Evolutionary conservation across 2,113 vertebrate genomes (phyloP), one percentile per base, ranked within the genome.

Genomic region (Muntiacus muntjak): DNA sequence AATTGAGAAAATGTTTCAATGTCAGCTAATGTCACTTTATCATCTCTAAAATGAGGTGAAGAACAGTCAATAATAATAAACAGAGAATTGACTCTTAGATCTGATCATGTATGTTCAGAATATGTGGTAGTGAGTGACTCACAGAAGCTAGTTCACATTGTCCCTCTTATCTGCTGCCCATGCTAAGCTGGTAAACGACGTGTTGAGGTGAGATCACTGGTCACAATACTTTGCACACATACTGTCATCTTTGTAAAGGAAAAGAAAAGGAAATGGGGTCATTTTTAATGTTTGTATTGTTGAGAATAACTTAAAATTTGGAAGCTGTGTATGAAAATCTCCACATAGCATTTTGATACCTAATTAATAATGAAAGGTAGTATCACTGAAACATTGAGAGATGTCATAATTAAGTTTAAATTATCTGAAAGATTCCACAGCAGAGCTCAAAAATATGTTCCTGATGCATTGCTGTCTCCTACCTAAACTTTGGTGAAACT

Each of bases 401-500:
- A 86, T 45, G 21, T 52, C 40, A 74, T 78, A 92, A 92, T 98
- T 74, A 97, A 82, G 6, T 93, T 96, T 76, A 45, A 96, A 95
- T 95, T 94, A 91, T 94, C 60, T 88, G 19, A n/a, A 96, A 83
- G 30, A 1, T 83, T 95, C 21, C 50, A 92, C 1, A 82, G 67
- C 23, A 90, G 71, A 52, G 67, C 28, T 74, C 45, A 87, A 64
- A 87, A 93, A 62, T 62, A 52, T 83, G 10, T 62, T 96, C 94
- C 52, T 25, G 43, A 79, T 83, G 26, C 13, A 30, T 64, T 93
- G 50, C 12, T 83, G 33, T 94, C 78, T 93, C 26, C 43, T 94
- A 96, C 88, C 91, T 95, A 89, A 95, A 93, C 43, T 96, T 96
- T 62, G 89, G 86, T 40, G 36, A 96, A 97, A 93, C 82, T 74